phyloP scores from a whole-genome alignment of 2,888 invertebrate genomes.

The Yponomeuta cagnagella region DNA sequence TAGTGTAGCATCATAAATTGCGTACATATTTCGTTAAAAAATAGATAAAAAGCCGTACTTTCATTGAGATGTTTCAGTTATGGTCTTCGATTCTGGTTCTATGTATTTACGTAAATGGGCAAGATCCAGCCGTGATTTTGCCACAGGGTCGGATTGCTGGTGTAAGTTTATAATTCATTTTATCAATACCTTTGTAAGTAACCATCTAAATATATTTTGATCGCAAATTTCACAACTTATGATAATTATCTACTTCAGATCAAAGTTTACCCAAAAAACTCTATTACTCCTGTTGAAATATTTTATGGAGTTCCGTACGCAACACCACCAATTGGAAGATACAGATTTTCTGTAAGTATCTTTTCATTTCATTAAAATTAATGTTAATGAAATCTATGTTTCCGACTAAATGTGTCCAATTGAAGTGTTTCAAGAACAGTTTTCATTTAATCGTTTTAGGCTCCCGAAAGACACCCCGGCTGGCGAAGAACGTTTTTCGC shows the following conservation, averaged over 20 bases:
- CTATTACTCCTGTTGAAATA: slow-evolving; percentile 78
- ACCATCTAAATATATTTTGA: not conserved
- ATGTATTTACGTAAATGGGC: slow-evolving; percentile 32
- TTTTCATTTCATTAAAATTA: no score
- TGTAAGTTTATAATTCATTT: slow-evolving; percentile 52
- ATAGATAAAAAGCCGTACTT: not conserved
- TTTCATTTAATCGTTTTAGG: slow-evolving; percentile 51
- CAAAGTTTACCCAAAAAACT: slow-evolving; percentile 79
- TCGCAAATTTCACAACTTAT: not conserved
- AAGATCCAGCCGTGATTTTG: slow-evolving; percentile 71
- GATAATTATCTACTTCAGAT: slow-evolving; percentile 61
- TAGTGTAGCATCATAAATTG: not conserved
- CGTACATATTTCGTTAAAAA: not conserved
- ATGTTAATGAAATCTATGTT: no score
- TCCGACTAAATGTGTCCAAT: no score
- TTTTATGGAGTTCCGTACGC: slow-evolving; percentile 90
- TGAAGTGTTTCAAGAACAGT: not conserved
- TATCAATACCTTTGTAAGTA: not conserved
- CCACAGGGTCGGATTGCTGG: slow-evolving; percentile 77
- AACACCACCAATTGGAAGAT: slow-evolving; percentile 81
- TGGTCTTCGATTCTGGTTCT: not conserved
- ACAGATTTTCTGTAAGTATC: slow-evolving; percentile 81
- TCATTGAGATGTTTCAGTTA: not conserved
- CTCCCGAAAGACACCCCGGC: slow-evolving; percentile 81
- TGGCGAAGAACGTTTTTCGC: slow-evolving; percentile 83